phyloP scores from a whole-genome alignment of 2,113 vertebrate species.

The Athene noctua region DNA sequence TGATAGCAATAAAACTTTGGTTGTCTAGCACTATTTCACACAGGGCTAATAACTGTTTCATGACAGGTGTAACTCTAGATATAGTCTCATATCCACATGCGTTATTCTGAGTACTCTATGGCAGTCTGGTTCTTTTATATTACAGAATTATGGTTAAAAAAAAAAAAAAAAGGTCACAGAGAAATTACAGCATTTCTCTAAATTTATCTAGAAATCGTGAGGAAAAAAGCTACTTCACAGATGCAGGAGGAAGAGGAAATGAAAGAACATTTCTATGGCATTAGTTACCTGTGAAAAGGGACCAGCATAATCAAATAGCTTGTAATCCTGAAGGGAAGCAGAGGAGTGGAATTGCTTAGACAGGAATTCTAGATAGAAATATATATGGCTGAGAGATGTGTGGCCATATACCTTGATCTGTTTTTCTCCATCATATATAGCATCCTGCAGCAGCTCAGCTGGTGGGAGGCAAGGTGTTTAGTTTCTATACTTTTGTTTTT shows the following conservation, averaged over 20 bases:
- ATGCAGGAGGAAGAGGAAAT: background rate
- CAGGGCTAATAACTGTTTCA: background rate
- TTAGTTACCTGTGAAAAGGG: background rate
- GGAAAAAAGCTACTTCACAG: background rate
- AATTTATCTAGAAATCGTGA: background rate
- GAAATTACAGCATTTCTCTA: background rate
- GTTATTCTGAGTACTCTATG: background rate
- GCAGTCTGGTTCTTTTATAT: background rate
- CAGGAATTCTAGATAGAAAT: background rate
- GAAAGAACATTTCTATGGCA: background rate
- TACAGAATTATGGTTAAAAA: background rate
- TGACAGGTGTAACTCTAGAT: background rate
- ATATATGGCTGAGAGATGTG: background rate
- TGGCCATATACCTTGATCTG: background rate
- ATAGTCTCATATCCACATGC: background rate
- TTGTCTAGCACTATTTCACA: background rate
- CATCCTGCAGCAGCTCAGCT: background rate
- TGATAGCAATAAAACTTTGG: background rate
- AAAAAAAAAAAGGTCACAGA: background rate
- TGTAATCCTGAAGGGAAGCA: background rate
- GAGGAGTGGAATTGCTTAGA: background rate
- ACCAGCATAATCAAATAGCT: background rate
- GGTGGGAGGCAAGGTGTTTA: background rate
- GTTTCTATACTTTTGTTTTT: background rate
- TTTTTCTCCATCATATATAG: background rate